A percentile compares a stretch with the other conserved stretches of the same genome.
phyloP scores from a whole-genome alignment of 2,113 vertebrate genomes.

The Chaetura pelagica region DNA sequence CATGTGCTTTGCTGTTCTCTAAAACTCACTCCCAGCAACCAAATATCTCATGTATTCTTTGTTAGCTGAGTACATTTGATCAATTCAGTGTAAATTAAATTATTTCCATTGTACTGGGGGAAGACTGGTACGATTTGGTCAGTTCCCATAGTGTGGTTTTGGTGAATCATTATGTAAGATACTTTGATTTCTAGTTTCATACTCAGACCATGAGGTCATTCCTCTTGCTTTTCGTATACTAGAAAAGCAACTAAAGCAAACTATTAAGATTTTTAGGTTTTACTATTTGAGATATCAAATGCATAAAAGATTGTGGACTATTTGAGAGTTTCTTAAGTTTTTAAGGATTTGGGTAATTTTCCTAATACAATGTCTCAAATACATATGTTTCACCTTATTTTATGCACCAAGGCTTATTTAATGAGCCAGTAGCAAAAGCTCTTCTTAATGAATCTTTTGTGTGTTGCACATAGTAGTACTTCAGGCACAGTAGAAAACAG shows the following conservation, averaged over 20 bases:
- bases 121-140: background rate
- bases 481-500: background rate
- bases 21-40: background rate
- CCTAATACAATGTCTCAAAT: background rate
- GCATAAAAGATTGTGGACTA: background rate
- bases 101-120: background rate
- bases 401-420: background rate
- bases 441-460: background rate
- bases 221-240: background rate
- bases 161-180: background rate
- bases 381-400: background rate
- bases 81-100: background rate
- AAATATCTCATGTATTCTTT: background rate
- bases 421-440: background rate
- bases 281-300: background rate
- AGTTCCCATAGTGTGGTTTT: background rate
- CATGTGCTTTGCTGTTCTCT: background rate
- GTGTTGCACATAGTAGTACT: background rate
- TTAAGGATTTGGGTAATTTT: conserved; percentile 26
- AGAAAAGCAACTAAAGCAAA: background rate
- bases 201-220: background rate
- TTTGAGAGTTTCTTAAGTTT: background rate
- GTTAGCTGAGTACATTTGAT: background rate
- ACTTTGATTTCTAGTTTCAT: background rate
- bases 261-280: background rate